A percentile compares a stretch with the other conserved stretches of the same genome.
phyloP scores from a whole-genome alignment of 2,888 invertebrate genomes.

The Agrypnus murinus region DNA sequence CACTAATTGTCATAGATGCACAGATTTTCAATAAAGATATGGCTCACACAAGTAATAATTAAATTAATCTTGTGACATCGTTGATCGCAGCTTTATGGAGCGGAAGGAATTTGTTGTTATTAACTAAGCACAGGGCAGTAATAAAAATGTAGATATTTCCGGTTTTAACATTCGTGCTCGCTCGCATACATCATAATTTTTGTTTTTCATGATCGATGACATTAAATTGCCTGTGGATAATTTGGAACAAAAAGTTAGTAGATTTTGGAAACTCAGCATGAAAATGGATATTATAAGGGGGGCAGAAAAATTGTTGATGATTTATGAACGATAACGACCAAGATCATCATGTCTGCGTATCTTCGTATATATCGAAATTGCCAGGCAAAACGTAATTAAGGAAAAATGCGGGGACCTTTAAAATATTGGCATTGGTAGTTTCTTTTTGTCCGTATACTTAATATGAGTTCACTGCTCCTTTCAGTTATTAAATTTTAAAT shows the following conservation, averaged over 20 bases:
- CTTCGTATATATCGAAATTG: slow-evolving; percentile 36
- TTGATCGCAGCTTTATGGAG: no score
- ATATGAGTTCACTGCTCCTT: no score
- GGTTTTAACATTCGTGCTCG: no score
- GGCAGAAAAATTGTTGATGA: slow-evolving; percentile 30
- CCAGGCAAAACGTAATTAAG: slow-evolving; percentile 30
- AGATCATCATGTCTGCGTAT: slow-evolving; percentile 38
- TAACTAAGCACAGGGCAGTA: no score
- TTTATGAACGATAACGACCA: slow-evolving; percentile 43
- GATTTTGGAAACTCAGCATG: slow-evolving; percentile 22
- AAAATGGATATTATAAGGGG: slow-evolving; percentile 1
- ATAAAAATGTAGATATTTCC: no score
- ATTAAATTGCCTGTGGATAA: neutral
- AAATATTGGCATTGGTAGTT: slow-evolving; percentile 23
- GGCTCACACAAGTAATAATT: slow-evolving; percentile 1
- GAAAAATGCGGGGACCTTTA: slow-evolving; percentile 15
- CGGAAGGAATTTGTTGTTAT: no score
- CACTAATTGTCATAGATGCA: slow-evolving; percentile 32
- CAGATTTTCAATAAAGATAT: neutral
- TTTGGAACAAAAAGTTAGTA: slow-evolving; percentile 7
- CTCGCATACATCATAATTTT: no score
- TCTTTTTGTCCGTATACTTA: no score
- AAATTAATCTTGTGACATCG: neutral
- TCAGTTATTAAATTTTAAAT: no score
- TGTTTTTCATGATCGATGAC: no score